phyloP scores from a whole-genome alignment of 2,797 vertebrate genomes.

The Aythya fuligula region DNA sequence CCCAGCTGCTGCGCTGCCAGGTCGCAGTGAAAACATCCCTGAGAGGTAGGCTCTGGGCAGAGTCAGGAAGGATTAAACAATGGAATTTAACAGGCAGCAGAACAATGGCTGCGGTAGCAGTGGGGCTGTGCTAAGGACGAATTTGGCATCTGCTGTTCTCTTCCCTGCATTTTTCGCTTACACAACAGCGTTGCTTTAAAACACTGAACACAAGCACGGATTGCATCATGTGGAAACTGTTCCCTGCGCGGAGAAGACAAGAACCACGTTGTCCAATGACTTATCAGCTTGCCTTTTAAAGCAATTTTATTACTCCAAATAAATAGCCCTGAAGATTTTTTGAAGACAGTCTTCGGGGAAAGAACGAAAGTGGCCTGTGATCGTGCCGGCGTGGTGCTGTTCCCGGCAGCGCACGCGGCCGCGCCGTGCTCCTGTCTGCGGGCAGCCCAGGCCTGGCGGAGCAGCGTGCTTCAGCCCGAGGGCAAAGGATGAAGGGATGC shows the following conservation, averaged over 20 bases:
- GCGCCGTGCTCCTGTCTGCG: fast-evolving
- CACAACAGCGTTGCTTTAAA: background rate
- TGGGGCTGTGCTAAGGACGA: background rate
- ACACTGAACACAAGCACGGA: fast-evolving
- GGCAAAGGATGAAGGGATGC: background rate
- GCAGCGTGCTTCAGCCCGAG: background rate
- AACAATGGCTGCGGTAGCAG: background rate
- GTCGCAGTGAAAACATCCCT: fast-evolving
- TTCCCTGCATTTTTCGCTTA: background rate
- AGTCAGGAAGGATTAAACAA: background rate
- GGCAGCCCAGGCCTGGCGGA: background rate
- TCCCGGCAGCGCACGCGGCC: fast-evolving
- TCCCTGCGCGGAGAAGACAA: too few species aligned
- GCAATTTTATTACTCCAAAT: background rate
- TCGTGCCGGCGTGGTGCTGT: background rate
- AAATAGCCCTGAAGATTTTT: background rate
- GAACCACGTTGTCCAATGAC: background rate
- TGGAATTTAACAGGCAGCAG: background rate
- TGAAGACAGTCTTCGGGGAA: fast-evolving
- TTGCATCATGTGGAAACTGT: background rate
- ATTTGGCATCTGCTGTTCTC: background rate
- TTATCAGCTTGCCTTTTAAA: background rate
- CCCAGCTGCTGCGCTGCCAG: background rate
- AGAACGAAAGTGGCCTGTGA: background rate
- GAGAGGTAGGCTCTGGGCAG: background rate